Conservation (phyloP, 2,797 vertebrate genomes). For the Lateolabrax maculatus region DNA sequence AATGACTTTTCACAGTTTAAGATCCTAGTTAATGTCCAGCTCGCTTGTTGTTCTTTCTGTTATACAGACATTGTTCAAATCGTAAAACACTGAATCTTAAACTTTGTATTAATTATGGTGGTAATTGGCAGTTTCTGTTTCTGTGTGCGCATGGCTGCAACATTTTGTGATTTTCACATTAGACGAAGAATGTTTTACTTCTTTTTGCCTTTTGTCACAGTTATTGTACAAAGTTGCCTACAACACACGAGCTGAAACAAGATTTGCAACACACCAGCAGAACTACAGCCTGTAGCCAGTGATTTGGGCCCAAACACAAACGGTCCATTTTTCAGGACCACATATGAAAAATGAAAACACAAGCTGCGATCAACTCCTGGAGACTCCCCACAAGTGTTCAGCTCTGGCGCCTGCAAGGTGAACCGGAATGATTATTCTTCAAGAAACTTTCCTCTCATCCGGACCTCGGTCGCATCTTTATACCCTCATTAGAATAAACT, state of each 20-base stretch:
- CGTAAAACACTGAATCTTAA: rapidly evolving
- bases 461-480: background rate
- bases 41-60: background rate
- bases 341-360: background rate
- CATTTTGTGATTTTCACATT: background rate
- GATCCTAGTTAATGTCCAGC: background rate
- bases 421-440: background rate
- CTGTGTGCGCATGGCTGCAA: background rate
- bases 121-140: background rate
- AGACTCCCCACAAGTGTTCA: background rate
- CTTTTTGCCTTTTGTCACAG: background rate
- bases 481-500: background rate
- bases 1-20: background rate
- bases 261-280: rapidly evolving
- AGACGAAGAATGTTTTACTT: too few relatives aligned
- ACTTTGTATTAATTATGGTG: background rate
- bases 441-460: slow-evolving; percentile 19
- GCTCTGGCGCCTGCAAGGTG: background rate
- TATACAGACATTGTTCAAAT: background rate
- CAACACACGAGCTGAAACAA: background rate
- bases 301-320: background rate
- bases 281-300: too few relatives aligned
- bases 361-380: background rate
- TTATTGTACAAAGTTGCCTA: background rate
- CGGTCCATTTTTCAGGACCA: background rate